Evolutionary conservation across 1,140 invertebrate genomes (phyloP).

Genomic region (Macrocentrus cingulum): DNA sequence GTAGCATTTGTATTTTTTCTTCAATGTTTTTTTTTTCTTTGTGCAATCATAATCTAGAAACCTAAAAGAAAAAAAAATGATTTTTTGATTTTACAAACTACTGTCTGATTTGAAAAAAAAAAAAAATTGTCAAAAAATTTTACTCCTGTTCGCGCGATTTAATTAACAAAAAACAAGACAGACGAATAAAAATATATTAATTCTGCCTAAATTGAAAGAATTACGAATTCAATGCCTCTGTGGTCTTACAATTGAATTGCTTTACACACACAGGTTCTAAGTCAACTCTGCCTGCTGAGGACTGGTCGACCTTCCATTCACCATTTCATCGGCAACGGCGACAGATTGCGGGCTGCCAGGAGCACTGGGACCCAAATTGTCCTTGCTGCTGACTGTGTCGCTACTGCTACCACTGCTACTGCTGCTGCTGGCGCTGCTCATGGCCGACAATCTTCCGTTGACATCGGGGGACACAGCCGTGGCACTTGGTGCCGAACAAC

Average conservation of each 20-base stretch:
- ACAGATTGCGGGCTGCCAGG: not conserved
- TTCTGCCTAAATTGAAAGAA: not conserved
- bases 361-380: too few relatives aligned
- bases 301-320: not conserved
- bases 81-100: not conserved
- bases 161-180: too few relatives aligned
- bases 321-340: not conserved
- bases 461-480: not conserved
- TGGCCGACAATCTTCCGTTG: not conserved
- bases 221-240: not conserved
- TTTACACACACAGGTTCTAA: too few relatives aligned
- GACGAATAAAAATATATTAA: too few relatives aligned
- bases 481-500: slow-evolving; percentile 23
- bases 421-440: too few relatives aligned
- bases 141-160: too few relatives aligned
- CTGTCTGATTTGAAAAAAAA: too few relatives aligned
- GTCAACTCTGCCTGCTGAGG: not conserved
- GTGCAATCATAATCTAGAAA: slow-evolving; percentile 5
- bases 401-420: too few relatives aligned
- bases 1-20: slow-evolving; percentile 39
- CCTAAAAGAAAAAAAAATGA: not conserved
- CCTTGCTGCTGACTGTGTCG: too few relatives aligned
- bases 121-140: too few relatives aligned
- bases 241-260: not conserved
- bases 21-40: too few relatives aligned